Conservation (phyloP, 2,797 vertebrate species). For the Poeciliopsis gracilis region DNA sequence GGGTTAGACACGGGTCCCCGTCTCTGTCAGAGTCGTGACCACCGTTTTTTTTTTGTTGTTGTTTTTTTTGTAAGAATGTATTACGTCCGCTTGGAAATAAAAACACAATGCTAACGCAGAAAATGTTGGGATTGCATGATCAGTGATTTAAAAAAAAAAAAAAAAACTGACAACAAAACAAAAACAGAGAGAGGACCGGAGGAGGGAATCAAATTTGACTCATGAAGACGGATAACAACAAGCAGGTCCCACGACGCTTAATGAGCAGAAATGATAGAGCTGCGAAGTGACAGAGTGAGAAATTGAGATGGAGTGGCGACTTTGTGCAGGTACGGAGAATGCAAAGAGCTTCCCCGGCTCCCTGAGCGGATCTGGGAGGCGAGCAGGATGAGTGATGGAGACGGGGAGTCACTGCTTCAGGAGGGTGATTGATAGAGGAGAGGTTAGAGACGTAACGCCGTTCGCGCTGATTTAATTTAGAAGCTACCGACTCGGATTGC, state of each 20-base stretch:
- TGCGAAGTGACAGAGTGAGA: slow-evolving; percentile 40
- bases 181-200: slow-evolving; percentile 9
- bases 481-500: slow-evolving; percentile 37
- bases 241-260: slow-evolving; percentile 29
- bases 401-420: slow-evolving; percentile 35
- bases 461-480: slow-evolving; percentile 55
- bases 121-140: neutral
- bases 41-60: neutral
- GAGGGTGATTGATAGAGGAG: slow-evolving; percentile 58
- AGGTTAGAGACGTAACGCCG: slow-evolving; percentile 41
- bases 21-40: neutral
- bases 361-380: slow-evolving; percentile 29
- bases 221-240: slow-evolving; percentile 30
- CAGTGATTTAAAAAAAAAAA: neutral
- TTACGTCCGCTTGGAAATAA: neutral
- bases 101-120: neutral
- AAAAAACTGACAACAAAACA: neutral
- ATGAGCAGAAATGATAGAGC: slow-evolving; percentile 54
- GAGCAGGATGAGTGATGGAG: slow-evolving; percentile 36
- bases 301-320: slow-evolving; percentile 45
- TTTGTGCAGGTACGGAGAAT: slow-evolving; percentile 38
- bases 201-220: slow-evolving; percentile 35
- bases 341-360: slow-evolving; percentile 28
- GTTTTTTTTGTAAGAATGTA: neutral
- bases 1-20: slow-evolving; percentile 11